A percentile compares a stretch with the other conserved stretches of the same genome.
These are phyloP conservation scores for Aldabrachelys gigantea DNA, from an alignment of 2,113 vertebrate species.

Conservation along the genomic window DNA sequence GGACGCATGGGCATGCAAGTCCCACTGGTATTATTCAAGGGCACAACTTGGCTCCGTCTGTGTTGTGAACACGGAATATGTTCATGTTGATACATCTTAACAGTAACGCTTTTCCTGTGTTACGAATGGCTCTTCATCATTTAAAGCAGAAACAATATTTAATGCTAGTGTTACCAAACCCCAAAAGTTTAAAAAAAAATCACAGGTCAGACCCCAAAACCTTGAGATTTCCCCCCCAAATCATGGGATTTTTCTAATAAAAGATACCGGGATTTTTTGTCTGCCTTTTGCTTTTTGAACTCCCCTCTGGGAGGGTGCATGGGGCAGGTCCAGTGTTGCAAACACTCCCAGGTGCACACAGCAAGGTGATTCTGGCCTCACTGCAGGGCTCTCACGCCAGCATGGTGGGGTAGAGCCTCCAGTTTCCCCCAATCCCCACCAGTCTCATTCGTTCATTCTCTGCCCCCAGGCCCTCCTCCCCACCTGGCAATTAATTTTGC, in stretches of 20 bases:
- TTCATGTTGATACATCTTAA: not conserved
- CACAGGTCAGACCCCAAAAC: not conserved
- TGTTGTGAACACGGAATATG: not conserved
- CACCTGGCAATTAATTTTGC: not conserved
- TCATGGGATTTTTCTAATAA: too few species aligned
- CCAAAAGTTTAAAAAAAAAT: not conserved
- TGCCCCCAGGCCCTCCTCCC: not conserved
- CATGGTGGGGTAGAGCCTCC: not conserved
- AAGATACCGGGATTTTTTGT: too few species aligned
- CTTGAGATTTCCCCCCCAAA: too few species aligned
- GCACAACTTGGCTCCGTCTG: not conserved
- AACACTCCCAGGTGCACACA: too few species aligned
- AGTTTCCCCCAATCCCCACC: not conserved
- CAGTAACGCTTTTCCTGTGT: not conserved
- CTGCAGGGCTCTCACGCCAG: not conserved
- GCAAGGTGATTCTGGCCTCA: too few species aligned
- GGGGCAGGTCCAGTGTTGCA: too few species aligned
- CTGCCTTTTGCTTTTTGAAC: too few species aligned
- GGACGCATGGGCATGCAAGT: not conserved
- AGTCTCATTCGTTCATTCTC: not conserved
- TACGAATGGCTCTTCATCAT: not conserved
- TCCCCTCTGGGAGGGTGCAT: too few species aligned
- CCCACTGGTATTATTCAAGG: not conserved
- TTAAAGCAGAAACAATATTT: not conserved
- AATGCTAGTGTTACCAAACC: not conserved